Base-by-base conservation (phyloP, 2,113 vertebrate genomes). In the Melanerpes formicivorus region DNA sequence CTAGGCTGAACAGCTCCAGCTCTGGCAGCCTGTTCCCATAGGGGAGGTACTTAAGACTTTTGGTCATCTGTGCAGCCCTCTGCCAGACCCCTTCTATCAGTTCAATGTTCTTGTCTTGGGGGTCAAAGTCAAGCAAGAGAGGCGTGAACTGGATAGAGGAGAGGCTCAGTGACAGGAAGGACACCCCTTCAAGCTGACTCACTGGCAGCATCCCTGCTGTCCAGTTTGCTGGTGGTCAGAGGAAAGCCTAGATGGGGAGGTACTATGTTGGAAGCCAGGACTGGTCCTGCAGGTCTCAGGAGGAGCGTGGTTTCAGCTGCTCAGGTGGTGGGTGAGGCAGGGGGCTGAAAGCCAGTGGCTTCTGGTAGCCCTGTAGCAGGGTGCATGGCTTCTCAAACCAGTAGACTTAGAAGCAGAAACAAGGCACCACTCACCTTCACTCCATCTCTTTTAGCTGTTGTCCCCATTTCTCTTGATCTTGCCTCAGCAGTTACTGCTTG, bases 241-340 rank as follows among this genome's bases (percentile, higher is more conserved):
- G 72, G 17, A 25, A 34, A 70, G 44, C 23, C 6, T 50, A n/a
- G 37, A 32, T 4, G 3, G 19, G 17, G 27, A 2, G 10, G 18
- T 5, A 12, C 21, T 21, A 32, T 15, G 2, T 30, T 5, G 4
- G 66, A 23, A 73, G 23, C 27, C 0, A 0, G 60, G 18, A 2
- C 1, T 65, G 19, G 9, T 34, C 11, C 62, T 80, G 17, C 1
- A 2, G n/a, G 62, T 10, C 62, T 56, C 19, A 62, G 60, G 40
- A 55, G 66, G 42, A 55, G 25, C 0, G 3, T 34, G 71, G 32
- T 29, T 88, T 60, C 1, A 42, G 60, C 30, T 13, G 46, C 73
- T 59, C 0, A 0, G 52, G 58, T 2, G 2, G 29, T 1, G 3
- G 2, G 29, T 1, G 3, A 76, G 82, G 60, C 44, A 32, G 26